Percentiles rank a stretch among this genome's conserved stretches.
phyloP scores from a whole-genome alignment of 2,888 invertebrate genomes.

The Tillus elongatus region DNA sequence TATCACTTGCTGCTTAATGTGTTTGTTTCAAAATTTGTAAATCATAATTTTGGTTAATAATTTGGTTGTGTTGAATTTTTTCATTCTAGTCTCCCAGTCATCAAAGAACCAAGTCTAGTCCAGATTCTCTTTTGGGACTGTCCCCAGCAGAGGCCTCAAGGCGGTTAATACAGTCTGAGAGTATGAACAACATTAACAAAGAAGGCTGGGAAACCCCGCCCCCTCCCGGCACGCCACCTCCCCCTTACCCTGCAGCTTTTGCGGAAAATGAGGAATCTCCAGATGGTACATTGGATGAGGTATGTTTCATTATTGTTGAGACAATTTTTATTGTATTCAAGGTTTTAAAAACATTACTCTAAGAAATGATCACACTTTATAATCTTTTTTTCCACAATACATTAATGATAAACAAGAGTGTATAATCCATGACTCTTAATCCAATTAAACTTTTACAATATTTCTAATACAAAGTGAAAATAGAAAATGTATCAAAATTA shows the following conservation, averaged over 20 bases:
- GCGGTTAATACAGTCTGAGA: constrained; percentile 50
- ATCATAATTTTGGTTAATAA: no score
- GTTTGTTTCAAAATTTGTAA: no score
- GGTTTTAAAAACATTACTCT: constrained; percentile 7
- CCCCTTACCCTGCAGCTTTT: constrained; percentile 58
- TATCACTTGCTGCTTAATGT: no score
- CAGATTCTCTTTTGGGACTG: constrained; percentile 46
- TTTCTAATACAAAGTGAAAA: no score
- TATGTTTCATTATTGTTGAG: constrained; percentile 15
- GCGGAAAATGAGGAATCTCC: constrained; percentile 28
- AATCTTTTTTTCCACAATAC: no score
- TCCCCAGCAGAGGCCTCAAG: constrained; percentile 39
- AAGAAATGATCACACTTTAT: no score
- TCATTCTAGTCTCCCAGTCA: no score
- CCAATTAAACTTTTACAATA: no score
- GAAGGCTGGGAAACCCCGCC: constrained; percentile 37
- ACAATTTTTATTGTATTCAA: constrained; percentile 4
- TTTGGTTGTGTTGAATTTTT: no score
- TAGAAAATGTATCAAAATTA: no score
- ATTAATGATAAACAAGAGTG: no score
- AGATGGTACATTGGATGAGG: constrained; percentile 28
- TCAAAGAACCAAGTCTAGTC: constrained; percentile 57
- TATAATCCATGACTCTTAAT: no score
- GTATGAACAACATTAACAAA: constrained; percentile 50
- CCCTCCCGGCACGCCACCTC: constrained; percentile 70